Base-by-base conservation (phyloP, 2,888 invertebrate genomes). In the Strigamia transsilvanica region DNA sequence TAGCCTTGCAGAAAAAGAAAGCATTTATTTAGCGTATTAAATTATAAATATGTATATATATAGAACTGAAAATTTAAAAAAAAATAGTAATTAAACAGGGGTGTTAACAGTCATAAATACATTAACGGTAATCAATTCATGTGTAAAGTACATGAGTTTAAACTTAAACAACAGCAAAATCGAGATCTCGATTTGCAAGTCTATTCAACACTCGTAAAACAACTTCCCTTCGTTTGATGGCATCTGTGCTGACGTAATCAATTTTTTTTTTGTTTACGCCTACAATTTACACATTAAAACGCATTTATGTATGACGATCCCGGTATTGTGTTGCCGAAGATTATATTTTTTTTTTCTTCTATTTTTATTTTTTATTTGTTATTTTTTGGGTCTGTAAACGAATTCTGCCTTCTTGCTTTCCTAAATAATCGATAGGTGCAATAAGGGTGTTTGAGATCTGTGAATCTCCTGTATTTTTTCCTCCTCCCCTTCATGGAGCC, bases 341-440 rank as follows among this genome's bases (percentile, higher is more conserved):
- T 79, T 79, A 18, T 38, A 13, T 79, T 38, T 79, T 41, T 79
- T n/a, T 34, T 23, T 23, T 27, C 3, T 27, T 34, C 9, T 77
- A 3, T 34, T 77, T 77, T 27, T n/a, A n/a, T n/a, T n/a, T n/a
- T n/a, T n/a, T n/a, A n/a, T n/a, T n/a, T n/a, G n/a, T n/a, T n/a
- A n/a, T n/a, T 23, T 18, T 38, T n/a, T 32, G 4, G 23, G 12
- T 79, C 21, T 38, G 32, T 79, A 79, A 79, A 79, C 38, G 41
- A 77, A 77, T 32, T 32, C 18, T 77, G 77, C 6, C 15, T 77
- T 34, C 32, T 77, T 32, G 77, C 77, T 10, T 77, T 27, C 77
- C 18, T 38, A 38, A 77, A 77, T 77, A 77, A 79, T 79, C 79
- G 79, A 79, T 79, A 79, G 34, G 73, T 73, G 32, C 27, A 73